Conservation (phyloP, 2,113 vertebrate genomes). For the Austrofundulus limnaeus region DNA sequence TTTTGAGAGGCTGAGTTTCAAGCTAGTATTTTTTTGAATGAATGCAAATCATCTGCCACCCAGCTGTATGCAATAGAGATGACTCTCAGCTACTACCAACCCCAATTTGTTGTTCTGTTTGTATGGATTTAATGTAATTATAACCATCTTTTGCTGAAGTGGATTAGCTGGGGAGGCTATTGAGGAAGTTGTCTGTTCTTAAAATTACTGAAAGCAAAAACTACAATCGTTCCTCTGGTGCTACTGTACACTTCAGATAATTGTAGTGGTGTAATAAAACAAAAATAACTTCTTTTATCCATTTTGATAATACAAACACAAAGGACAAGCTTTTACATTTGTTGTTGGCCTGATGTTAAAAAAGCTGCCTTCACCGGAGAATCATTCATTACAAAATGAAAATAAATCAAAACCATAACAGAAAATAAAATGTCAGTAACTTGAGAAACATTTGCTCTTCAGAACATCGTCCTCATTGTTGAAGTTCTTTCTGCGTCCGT, state of each 20-base stretch:
- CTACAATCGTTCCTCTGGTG: background rate
- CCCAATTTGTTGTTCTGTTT: no score
- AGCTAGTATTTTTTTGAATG: no score
- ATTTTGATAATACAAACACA: background rate
- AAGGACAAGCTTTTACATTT: background rate
- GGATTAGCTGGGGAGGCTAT: no score
- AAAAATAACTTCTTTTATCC: background rate
- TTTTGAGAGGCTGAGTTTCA: background rate
- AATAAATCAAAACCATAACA: background rate
- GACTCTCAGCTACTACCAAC: no score
- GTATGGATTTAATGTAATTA: no score
- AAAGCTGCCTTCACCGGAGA: background rate
- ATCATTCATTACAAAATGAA: background rate
- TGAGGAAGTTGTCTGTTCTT: background rate
- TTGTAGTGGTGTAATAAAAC: background rate
- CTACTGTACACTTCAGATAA: background rate
- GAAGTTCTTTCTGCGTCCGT: no score
- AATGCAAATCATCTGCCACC: no score
- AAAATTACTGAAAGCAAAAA: background rate
- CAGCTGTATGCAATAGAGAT: no score
- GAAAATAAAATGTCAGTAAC: background rate
- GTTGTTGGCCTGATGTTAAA: no score
- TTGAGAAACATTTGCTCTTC: background rate
- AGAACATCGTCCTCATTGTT: background rate
- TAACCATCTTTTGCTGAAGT: no score